A percentile compares a stretch with the other conserved stretches of the same genome.
Evolutionary conservation across 2,797 vertebrate species (phyloP).

Genomic region (Oreortyx pictus): DNA sequence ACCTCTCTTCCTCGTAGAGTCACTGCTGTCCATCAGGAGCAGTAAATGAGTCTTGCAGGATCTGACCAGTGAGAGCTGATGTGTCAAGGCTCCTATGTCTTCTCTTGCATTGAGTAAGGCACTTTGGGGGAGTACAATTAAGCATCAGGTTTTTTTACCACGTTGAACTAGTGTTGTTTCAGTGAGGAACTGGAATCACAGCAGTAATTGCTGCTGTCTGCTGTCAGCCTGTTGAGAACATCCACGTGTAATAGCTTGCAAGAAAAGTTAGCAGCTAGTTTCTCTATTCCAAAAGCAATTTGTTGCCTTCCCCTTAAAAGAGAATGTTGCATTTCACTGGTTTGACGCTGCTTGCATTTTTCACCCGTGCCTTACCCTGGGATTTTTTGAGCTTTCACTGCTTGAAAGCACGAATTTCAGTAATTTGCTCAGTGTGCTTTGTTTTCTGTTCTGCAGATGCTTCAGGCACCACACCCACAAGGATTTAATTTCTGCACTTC

Average conservation of each 20-base stretch:
- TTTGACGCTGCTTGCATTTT: not conserved
- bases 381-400: not conserved
- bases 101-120: not conserved
- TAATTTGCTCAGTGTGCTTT: not conserved
- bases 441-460: slow-evolving; percentile 80
- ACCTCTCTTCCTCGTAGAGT: not conserved
- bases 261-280: not conserved
- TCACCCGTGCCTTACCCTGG: not conserved
- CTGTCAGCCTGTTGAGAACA: not conserved
- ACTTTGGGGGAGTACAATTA: not conserved
- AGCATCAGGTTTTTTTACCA: not conserved
- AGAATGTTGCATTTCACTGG: not conserved
- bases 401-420: not conserved
- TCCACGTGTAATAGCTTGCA: not conserved
- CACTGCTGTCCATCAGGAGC: not conserved
- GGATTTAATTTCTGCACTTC: slow-evolving; percentile 85
- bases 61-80: not conserved
- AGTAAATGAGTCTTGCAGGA: not conserved
- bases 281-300: not conserved
- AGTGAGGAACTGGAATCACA: not conserved
- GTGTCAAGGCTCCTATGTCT: not conserved
- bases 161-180: not conserved
- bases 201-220: not conserved
- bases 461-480: slow-evolving; percentile 81
- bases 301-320: not conserved